phyloP scores from a whole-genome alignment of 2,888 invertebrate genomes.

The Leucoma salicis region DNA sequence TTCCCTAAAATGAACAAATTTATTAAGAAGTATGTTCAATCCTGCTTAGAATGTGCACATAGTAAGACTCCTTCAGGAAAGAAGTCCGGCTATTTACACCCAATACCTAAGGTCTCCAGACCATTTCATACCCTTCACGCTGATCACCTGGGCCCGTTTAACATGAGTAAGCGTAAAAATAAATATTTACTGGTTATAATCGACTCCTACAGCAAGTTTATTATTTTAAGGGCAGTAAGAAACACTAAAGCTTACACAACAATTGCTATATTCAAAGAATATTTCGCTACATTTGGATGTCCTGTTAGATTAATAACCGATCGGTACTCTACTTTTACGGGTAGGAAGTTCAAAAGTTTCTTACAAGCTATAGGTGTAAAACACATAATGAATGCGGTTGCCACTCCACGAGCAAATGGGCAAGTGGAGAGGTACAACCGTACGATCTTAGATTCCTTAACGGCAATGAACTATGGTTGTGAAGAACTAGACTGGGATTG shows the following conservation, averaged over 20 bases:
- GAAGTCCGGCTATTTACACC: background rate
- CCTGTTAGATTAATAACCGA: slow-evolving; percentile 10
- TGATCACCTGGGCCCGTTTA: background rate
- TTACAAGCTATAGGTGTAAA: background rate
- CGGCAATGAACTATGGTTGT: background rate
- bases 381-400: slow-evolving; percentile 10
- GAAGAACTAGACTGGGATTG: slow-evolving; percentile 5
- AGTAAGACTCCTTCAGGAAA: background rate
- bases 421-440: slow-evolving; percentile 6
- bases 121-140: background rate
- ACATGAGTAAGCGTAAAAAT: background rate
- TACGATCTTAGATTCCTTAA: slow-evolving; percentile 7
- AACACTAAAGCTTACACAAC: background rate
- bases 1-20: slow-evolving; percentile 10
- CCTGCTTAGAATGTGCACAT: slow-evolving; percentile 8
- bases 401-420: slow-evolving; percentile 1
- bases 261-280: too few species aligned
- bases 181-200: background rate
- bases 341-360: slow-evolving; percentile 4
- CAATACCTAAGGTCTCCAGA: background rate
- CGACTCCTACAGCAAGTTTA: background rate
- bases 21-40: slow-evolving; percentile 6
- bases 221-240: background rate
- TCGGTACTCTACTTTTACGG: slow-evolving; percentile 6
- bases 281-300: slow-evolving; percentile 2